A percentile compares a stretch with the other conserved stretches of the same genome.
Evolutionary conservation across 2,113 vertebrate genomes (phyloP).

Genomic region (Stigmatopora nigra): DNA sequence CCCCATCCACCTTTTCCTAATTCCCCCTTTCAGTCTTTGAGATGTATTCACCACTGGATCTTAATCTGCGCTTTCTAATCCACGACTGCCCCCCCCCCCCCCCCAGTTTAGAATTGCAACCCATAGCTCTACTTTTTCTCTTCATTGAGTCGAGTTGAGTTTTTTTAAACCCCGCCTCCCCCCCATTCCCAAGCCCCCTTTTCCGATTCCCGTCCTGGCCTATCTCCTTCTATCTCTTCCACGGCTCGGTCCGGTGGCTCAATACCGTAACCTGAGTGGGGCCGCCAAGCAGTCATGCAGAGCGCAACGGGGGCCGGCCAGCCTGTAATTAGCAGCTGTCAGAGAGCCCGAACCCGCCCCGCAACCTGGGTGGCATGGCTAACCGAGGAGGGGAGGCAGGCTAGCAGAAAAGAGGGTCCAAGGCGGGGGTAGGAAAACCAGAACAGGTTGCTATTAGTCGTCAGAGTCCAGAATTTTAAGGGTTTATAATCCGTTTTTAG

Average conservation of each 20-base stretch:
- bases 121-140: slow-evolving; percentile 34
- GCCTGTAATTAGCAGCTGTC: slow-evolving; percentile 78
- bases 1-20: slow-evolving; percentile 44
- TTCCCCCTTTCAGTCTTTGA: slow-evolving; percentile 59
- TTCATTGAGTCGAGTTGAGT: slow-evolving; percentile 46
- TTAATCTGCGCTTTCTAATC: slow-evolving; percentile 72
- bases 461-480: background rate
- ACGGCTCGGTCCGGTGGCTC: slow-evolving; percentile 51
- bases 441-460: too few species aligned
- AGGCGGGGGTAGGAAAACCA: slow-evolving; percentile 32
- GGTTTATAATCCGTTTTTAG: too few species aligned
- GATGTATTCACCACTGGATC: slow-evolving; percentile 64
- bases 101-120: slow-evolving; percentile 6
- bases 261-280: slow-evolving; percentile 67
- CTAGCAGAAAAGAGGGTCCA: background rate
- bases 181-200: slow-evolving; percentile 15
- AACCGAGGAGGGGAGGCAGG: slow-evolving; percentile 23
- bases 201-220: slow-evolving; percentile 21
- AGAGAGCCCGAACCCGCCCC: slow-evolving; percentile 67
- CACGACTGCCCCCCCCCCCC: slow-evolving; percentile 44
- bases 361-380: slow-evolving; percentile 79
- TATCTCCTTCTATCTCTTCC: slow-evolving; percentile 45
- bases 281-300: slow-evolving; percentile 70
- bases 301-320: slow-evolving; percentile 71
- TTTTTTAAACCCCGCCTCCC: background rate